A percentile compares a stretch with the other conserved stretches of the same genome.
These are phyloP conservation scores for Halcyon smyrnensis DNA, from an alignment of 2,797 vertebrate species.

Conservation along the genomic window DNA sequence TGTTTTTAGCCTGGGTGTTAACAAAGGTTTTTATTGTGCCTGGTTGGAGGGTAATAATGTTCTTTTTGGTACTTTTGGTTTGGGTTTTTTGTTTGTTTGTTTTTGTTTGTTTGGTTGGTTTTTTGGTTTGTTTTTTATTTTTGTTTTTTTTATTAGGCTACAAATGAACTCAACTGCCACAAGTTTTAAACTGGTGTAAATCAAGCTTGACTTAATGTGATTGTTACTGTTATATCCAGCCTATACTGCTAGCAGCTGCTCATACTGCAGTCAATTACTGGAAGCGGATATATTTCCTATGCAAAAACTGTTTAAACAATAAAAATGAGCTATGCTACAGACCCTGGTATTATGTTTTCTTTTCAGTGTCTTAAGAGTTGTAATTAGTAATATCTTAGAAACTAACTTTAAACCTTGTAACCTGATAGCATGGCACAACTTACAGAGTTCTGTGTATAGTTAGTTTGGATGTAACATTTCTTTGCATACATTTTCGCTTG, in stretches of 20 bases:
- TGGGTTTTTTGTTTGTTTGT: slow-evolving; percentile 80
- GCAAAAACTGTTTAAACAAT: slow-evolving; percentile 99
- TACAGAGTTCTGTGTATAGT: not conserved
- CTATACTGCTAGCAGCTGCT: slow-evolving; percentile 99
- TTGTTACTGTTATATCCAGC: slow-evolving; percentile 99
- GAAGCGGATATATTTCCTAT: slow-evolving; percentile 99
- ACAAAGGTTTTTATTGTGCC: slow-evolving; percentile 80
- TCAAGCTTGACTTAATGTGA: slow-evolving; percentile 99
- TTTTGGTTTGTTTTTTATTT: slow-evolving; percentile 76
- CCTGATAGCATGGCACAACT: not conserved
- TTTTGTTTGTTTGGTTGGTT: slow-evolving; percentile 72
- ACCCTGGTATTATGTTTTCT: slow-evolving; percentile 75
- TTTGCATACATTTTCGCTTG: not conserved
- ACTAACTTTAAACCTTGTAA: not conserved
- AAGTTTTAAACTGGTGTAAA: slow-evolving; percentile 99
- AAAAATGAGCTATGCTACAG: slow-evolving; percentile 99
- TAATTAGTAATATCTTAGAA: slow-evolving; percentile 21
- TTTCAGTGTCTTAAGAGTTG: slow-evolving; percentile 3
- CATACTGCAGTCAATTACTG: slow-evolving; percentile 99
- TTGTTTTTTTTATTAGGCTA: slow-evolving; percentile 84
- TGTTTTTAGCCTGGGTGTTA: slow-evolving; percentile 74
- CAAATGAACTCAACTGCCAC: slow-evolving; percentile 97
- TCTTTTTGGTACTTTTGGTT: slow-evolving; percentile 86
- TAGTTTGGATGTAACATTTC: not conserved
- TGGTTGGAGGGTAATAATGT: slow-evolving; percentile 80